Evolutionary conservation across 2,888 invertebrate genomes (phyloP), one percentile per base, ranked within the genome.

Genomic region (Enchytraeus crypticus): DNA sequence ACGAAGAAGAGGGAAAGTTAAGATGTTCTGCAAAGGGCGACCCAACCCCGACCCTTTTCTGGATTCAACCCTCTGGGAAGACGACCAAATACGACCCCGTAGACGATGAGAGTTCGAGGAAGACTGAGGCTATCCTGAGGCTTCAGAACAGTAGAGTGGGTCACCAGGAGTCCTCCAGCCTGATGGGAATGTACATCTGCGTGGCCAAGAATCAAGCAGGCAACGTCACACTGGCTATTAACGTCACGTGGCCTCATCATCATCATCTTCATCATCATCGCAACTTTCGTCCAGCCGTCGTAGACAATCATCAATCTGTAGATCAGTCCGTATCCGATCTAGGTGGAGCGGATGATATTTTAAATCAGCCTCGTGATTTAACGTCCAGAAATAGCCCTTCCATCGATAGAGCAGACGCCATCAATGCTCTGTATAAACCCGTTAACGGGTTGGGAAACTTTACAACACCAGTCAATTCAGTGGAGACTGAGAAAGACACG

Each of bases 131-230:
- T n/a, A 21, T 56, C 5, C 56, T 56, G 11, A 8, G n/a, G 0
- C 56, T 56, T 4, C 56, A 27, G 5, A 27, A 27, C 2, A n/a
- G 23, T 34, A 26, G 26, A 21, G 26, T 21, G 18, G 26, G 26
- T 18, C 26, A 53, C 26, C 46, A 38, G 45, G 29, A 26, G 5
- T 29, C 51, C 11, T 5, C 11, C 14, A 43, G 33, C 23, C 23
- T 56, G 29, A 55, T 66, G 43, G 73, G 73, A 18, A 70, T 69
- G 63, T 78, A 76, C 64, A 71, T 72, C 60, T 78, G 78, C 63
- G 67, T 77, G 23, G 78, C 78, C 5, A 72, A 71, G 62, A 78
- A 78, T 64, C 74, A 74, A 0, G 77, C 76, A 0, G 78, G 78
- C 3, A 76, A 77, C 62, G 75, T 76, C 18, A 76, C 77, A 8